Percentiles rank a stretch among this genome's conserved stretches.
Evolutionary conservation across 1,140 invertebrate genomes (phyloP).

Genomic region (Thrips palmi): DNA sequence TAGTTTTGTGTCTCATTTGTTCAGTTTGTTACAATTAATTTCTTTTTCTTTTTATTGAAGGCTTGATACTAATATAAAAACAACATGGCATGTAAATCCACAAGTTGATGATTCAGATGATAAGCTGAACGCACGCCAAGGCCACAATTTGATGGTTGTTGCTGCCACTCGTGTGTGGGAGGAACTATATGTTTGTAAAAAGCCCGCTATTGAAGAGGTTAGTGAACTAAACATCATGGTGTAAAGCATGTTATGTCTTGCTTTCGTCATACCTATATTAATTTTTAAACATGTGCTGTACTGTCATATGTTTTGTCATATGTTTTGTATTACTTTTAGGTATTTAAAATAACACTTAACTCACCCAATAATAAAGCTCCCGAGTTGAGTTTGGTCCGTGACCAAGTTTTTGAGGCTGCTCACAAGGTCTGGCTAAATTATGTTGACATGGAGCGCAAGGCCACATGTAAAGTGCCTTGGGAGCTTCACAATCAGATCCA

Average conservation of each 20-base stretch:
- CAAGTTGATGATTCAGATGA: conserved; percentile 52
- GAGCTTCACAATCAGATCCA: conserved; percentile 89
- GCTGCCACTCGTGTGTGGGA: conserved; percentile 92
- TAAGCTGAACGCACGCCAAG: conserved; percentile 22
- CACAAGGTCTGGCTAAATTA: conserved; percentile 80
- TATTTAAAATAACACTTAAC: conserved; percentile 73
- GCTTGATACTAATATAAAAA: conserved; percentile 55
- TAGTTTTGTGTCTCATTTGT: conserved; percentile 9
- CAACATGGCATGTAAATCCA: conserved; percentile 79
- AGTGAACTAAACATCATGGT: conserved; percentile 1
- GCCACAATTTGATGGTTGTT: conserved; percentile 67
- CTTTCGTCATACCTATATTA: conserved; percentile 4
- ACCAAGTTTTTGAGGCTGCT: conserved; percentile 69
- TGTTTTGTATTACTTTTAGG: conserved; percentile 18
- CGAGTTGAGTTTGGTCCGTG: conserved; percentile 55
- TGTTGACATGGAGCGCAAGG: conserved; percentile 74
- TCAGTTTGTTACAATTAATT: conserved; percentile 3
- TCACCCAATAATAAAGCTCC: conserved; percentile 59
- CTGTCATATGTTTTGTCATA: not conserved
- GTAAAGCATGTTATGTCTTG: conserved; percentile 10
- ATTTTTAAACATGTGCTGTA: not conserved
- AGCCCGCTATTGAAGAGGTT: conserved; percentile 76
- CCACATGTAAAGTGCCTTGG: conserved; percentile 65
- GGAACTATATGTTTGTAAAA: conserved; percentile 89
- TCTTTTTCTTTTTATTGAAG: conserved; percentile 13